A percentile compares a stretch with the other conserved stretches of the same genome.
phyloP scores from a whole-genome alignment of 2,113 vertebrate species.

The Scomber japonicus region DNA sequence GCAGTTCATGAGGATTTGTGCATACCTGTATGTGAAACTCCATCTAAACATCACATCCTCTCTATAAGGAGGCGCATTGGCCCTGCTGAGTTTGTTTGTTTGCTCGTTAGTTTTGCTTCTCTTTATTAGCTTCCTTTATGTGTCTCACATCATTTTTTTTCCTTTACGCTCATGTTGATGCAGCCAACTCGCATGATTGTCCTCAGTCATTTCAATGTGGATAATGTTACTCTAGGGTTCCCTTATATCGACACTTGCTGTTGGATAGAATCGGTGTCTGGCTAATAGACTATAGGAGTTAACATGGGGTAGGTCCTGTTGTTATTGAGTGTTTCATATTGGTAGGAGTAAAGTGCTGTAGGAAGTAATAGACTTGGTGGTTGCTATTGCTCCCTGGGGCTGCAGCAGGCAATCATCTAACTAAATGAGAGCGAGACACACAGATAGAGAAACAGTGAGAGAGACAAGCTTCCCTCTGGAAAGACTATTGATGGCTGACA shows the following conservation, averaged over 20 bases:
- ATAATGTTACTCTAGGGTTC: conserved; percentile 77
- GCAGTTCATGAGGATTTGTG: neutral
- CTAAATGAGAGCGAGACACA: conserved; percentile 77
- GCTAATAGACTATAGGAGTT: conserved; percentile 80
- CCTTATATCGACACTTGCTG: conserved; percentile 62
- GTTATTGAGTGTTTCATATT: conserved; percentile 83
- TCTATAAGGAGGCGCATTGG: conserved; percentile 14
- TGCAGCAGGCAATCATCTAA: conserved; percentile 81
- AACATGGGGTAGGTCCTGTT: conserved; percentile 77
- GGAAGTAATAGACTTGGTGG: conserved; percentile 84
- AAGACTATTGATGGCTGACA: conserved; percentile 77
- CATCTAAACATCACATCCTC: conserved; percentile 4
- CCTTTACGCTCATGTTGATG: conserved; percentile 64
- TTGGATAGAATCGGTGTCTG: conserved; percentile 71
- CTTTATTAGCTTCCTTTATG: conserved; percentile 56
- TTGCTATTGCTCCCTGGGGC: conserved; percentile 80
- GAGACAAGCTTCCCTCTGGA: conserved; percentile 59
- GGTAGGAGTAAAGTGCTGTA: conserved; percentile 82
- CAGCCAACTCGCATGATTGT: conserved; percentile 41
- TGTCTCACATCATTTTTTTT: conserved; percentile 32
- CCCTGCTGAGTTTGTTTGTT: conserved; percentile 47
- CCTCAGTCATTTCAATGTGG: conserved; percentile 58
- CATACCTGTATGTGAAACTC: conserved; percentile 9
- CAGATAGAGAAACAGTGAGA: conserved; percentile 40
- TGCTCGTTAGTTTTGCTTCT: conserved; percentile 43